Percentiles rank a stretch among this genome's conserved stretches.
Conservation (phyloP, 1,140 invertebrate genomes). For the Lucilia cuprina region DNA sequence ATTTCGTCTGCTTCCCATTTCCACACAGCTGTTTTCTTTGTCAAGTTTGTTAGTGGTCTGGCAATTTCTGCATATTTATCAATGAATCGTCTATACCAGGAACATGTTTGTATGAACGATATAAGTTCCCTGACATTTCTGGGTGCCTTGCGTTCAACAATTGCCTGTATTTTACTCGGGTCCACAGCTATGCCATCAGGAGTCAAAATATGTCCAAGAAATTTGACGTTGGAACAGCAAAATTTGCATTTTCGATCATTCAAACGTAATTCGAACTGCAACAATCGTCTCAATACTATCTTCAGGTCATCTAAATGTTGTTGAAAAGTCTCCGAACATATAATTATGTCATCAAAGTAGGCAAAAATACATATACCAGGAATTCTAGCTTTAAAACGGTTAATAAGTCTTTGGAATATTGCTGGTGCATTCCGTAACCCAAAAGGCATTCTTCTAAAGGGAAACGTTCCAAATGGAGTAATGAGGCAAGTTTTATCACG, state of each 20-base stretch:
- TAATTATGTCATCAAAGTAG: conserved; percentile 20
- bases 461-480: neutral
- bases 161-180: conserved; percentile 37
- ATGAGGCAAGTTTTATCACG: neutral
- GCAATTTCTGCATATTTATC: conserved; percentile 13
- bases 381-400: neutral
- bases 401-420: neutral
- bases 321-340: neutral
- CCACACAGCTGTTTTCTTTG: conserved; percentile 6
- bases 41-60: neutral
- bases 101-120: conserved; percentile 35
- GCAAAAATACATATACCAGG: neutral
- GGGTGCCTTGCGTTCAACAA: conserved; percentile 33
- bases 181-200: conserved; percentile 43
- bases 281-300: neutral
- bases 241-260: conserved; percentile 6
- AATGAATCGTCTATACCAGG: conserved; percentile 43
- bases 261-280: neutral
- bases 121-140: conserved; percentile 40
- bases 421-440: neutral
- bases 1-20: neutral
- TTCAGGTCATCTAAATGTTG: neutral
- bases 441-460: no score
- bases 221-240: neutral
- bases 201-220: neutral